These are phyloP conservation scores for Schizopygopsis malacanthus DNA, from an alignment of 2,797 vertebrate species.

Conservation along the genomic window DNA sequence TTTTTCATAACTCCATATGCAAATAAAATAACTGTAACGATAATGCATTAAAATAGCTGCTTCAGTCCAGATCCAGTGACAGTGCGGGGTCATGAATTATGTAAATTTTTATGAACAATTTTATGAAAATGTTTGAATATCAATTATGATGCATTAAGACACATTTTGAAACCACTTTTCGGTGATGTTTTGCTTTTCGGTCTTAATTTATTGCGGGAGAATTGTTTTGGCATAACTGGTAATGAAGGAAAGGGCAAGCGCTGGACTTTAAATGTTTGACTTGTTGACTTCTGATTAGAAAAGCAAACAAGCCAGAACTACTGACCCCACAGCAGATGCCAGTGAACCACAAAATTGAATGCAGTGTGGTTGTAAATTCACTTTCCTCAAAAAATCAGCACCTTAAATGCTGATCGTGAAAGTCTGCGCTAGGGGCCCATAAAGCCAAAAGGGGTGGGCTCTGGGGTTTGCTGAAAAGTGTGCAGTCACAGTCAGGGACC, in stretches of 20 bases:
- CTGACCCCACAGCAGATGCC: constrained; percentile 57
- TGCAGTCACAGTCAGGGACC: constrained; percentile 55
- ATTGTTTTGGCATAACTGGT: constrained; percentile 3
- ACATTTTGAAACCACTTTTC: constrained; percentile 4
- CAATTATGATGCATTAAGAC: background rate
- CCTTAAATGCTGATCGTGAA: constrained; percentile 50
- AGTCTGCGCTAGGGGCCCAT: constrained; percentile 48
- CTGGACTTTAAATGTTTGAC: constrained; percentile 40
- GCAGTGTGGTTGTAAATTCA: constrained; percentile 55
- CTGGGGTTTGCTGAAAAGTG: constrained; percentile 52
- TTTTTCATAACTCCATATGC: background rate
- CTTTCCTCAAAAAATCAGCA: constrained; percentile 57
- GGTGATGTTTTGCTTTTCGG: background rate
- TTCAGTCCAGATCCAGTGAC: background rate
- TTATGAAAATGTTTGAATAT: background rate
- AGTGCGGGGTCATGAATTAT: background rate
- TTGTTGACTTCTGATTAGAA: constrained; percentile 55
- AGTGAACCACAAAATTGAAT: constrained; percentile 63
- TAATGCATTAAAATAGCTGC: background rate
- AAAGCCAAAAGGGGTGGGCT: constrained; percentile 54
- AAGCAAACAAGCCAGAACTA: constrained; percentile 47
- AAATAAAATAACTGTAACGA: background rate
- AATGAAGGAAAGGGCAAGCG: constrained; percentile 39
- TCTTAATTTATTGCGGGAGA: constrained; percentile 28
- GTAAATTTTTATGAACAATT: background rate